phyloP scores from a whole-genome alignment of 2,888 invertebrate genomes.

The Epistrophe eligans region DNA sequence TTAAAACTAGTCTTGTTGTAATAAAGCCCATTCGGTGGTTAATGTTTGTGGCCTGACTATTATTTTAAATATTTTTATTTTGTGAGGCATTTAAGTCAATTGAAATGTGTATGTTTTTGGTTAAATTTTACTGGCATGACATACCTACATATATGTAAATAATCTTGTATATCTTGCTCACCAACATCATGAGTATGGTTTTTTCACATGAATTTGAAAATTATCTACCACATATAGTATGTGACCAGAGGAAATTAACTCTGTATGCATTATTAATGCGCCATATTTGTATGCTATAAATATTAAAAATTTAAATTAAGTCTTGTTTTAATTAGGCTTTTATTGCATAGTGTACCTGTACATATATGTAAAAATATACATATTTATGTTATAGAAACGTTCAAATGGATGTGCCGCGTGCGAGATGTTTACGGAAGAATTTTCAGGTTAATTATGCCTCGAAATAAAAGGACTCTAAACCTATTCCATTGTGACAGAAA shows the following conservation, averaged over 20 bases:
- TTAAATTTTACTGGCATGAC: conserved; percentile 10
- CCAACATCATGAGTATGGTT: neutral
- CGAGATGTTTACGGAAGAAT: conserved; percentile 14
- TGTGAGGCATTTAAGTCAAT: conserved; percentile 34
- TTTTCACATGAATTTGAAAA: conserved; percentile 53
- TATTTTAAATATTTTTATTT: conserved; percentile 32
- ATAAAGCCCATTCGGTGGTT: conserved; percentile 6
- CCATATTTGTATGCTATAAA: conserved; percentile 39
- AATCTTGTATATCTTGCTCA: neutral
- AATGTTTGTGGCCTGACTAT: conserved; percentile 30
- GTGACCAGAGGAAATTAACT: conserved; percentile 15
- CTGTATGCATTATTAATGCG: conserved; percentile 33
- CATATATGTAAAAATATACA: too few species aligned
- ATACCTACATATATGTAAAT: too few species aligned
- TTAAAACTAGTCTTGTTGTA: conserved; percentile 29
- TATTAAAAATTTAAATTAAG: conserved; percentile 62
- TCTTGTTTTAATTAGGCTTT: conserved; percentile 51
- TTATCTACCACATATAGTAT: conserved; percentile 38
- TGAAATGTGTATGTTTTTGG: conserved; percentile 43
- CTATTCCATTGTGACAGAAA: neutral
- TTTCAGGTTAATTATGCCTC: conserved; percentile 32
- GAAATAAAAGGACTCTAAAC: conserved; percentile 10
- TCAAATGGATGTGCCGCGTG: neutral
- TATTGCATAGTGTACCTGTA: conserved; percentile 7
- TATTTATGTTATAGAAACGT: neutral